Evolutionary conservation across 2,113 vertebrate genomes (phyloP), one percentile per base, ranked within the genome.

Genomic region (Sula dactylatra): DNA sequence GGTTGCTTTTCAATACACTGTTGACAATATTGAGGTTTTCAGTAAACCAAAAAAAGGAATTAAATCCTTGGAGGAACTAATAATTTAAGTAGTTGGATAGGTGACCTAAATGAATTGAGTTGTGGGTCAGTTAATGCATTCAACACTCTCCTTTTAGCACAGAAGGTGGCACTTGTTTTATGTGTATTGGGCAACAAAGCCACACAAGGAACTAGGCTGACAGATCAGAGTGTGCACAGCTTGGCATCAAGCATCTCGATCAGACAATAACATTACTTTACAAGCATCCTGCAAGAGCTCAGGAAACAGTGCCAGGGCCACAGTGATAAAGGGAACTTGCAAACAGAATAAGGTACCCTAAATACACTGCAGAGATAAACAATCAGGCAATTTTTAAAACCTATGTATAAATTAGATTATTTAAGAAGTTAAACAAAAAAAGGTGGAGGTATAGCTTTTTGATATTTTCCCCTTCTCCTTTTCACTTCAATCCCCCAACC

Each of bases 281-380:
- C 21, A 74, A 87, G 15, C 42, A 83, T 11, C 1, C 0, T 29
- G 24, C 0, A 0, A 65, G 12, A 86, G 36, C 34, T 40, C 16
- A 47, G 36, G 40, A 54, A 77, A 86, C 34, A 56, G 18, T 36
- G 32, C 29, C 49, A 83, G 40, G 40, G 31, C 24, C 3, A 2
- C 17, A 44, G 71, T n/a, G 15, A 29, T 49, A 13, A 44, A 73
- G 19, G 9, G 32, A 64, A 59, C 15, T 49, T 70, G 18, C 24
- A 94, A 83, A 55, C 16, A 73, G 24, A 77, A 31, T 49, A 86
- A 54, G 10, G 25, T 71, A 42, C 9, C 21, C 16, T 72, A 42
- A 64, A 82, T 18, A 79, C 1, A 6, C 16, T 36, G 49, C 1
- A 6, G 45, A 92, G 40, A 88, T 34, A 80, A 92, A 65, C 5